phyloP scores from a whole-genome alignment of 92 coral and sea anemone genomes.

The Virgularia gustaviana region DNA sequence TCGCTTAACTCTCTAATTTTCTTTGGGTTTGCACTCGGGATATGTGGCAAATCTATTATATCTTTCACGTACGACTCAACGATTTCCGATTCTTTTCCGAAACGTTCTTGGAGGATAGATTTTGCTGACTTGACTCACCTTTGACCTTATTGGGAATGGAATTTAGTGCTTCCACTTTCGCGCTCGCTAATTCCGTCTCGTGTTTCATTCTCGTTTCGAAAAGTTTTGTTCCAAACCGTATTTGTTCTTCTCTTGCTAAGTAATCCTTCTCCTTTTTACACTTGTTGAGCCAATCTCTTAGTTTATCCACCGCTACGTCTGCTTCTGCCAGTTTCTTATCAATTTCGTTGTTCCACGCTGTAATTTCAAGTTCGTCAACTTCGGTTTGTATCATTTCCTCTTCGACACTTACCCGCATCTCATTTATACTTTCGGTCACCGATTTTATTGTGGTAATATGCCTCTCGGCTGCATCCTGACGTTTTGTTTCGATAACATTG shows the following conservation, averaged over 20 bases:
- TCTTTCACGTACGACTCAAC: constrained; percentile 45
- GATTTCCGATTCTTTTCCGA: constrained; percentile 34
- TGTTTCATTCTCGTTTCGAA: constrained; percentile 36
- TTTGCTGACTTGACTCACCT: constrained; percentile 35
- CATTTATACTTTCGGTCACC: constrained; percentile 8
- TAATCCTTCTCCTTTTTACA: constrained; percentile 2
- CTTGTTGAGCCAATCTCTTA: constrained; percentile 21
- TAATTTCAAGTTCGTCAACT: constrained; percentile 16
- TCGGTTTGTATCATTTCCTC: constrained; percentile 22
- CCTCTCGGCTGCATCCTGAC: constrained; percentile 37
- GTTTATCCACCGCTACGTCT: constrained; percentile 22
- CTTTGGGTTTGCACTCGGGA: constrained; percentile 16
- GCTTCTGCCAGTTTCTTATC: constrained; percentile 27
- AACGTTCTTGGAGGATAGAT: constrained; percentile 9
- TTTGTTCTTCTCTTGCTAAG: constrained; percentile 38
- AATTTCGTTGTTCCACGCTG: constrained; percentile 16
- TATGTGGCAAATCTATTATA: constrained; percentile 42
- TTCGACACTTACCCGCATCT: constrained; percentile 21
- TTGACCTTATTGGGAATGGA: neutral
- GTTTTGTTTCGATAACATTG: neutral
- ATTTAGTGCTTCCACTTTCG: constrained; percentile 18
- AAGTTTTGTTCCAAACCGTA: constrained; percentile 27
- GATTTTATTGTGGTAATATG: constrained; percentile 38
- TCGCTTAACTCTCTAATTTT: constrained; percentile 14
- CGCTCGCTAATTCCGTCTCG: constrained; percentile 26